Evolutionary conservation across 1,140 invertebrate species (phyloP).

Genomic region (Caenorhabditis tropicalis): DNA sequence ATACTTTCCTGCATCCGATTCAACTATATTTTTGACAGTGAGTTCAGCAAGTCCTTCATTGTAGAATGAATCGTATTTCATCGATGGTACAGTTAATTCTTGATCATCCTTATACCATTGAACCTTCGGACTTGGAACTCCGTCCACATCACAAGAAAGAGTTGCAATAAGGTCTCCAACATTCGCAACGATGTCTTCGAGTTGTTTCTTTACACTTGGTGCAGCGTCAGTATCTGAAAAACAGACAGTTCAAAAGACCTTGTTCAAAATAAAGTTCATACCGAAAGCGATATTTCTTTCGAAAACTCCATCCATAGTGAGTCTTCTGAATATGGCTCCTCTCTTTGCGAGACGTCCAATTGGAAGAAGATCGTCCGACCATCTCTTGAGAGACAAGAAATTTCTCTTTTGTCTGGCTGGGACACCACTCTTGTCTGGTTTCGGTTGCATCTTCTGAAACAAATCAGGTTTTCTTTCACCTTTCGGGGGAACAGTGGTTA

Average conservation of each 20-base stretch:
- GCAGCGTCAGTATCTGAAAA: conserved; percentile 55
- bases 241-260: not conserved
- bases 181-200: conserved; percentile 58
- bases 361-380: conserved; percentile 58
- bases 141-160: conserved; percentile 55
- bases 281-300: conserved; percentile 58
- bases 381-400: conserved; percentile 56
- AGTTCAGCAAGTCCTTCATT: conserved; percentile 52
- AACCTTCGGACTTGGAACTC: conserved; percentile 49
- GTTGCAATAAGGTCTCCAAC: conserved; percentile 56
- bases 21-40: conserved; percentile 50
- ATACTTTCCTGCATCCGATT: conserved; percentile 57
- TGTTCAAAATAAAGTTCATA: not conserved
- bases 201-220: conserved; percentile 52
- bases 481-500: too few species aligned
- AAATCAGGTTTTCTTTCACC: too few species aligned
- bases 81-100: conserved; percentile 46
- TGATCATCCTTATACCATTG: conserved; percentile 55
- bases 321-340: conserved; percentile 58
- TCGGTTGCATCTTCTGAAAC: conserved; percentile 55
- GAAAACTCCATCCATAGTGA: conserved; percentile 60
- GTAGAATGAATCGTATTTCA: conserved; percentile 49
- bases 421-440: conserved; percentile 47
- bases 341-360: conserved; percentile 58
- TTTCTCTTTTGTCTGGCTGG: conserved; percentile 53